These are phyloP conservation scores for Callipepla californica DNA, from an alignment of 2,113 vertebrate species.

Conservation along the genomic window DNA sequence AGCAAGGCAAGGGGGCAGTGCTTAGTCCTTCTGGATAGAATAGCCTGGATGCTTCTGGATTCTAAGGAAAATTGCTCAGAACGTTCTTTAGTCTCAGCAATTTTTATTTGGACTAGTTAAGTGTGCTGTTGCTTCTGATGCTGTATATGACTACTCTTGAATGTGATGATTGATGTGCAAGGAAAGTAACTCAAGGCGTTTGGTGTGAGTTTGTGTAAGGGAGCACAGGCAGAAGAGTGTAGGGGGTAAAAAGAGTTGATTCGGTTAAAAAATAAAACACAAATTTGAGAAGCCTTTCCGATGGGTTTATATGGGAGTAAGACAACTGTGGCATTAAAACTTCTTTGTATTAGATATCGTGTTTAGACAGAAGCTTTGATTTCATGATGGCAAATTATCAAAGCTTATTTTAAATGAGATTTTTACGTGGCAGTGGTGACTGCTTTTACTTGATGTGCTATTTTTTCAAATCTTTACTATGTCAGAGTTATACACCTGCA, in stretches of 20 bases:
- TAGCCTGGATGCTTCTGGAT: background rate
- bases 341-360: background rate
- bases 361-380: background rate
- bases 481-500: background rate
- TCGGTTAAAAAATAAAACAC: background rate
- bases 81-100: background rate
- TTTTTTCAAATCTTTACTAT: background rate
- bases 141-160: background rate
- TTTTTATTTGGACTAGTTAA: background rate
- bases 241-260: background rate
- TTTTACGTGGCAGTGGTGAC: background rate
- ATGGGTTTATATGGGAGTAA: background rate
- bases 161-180: background rate
- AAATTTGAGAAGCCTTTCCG: background rate
- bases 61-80: constrained; percentile 15
- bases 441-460: background rate
- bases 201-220: background rate
- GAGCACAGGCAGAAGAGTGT: background rate
- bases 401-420: background rate
- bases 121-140: background rate
- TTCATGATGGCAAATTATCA: background rate
- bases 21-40: background rate
- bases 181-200: background rate
- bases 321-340: background rate
- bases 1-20: constrained; percentile 30